Evolutionary conservation across 2,113 vertebrate genomes (phyloP).

Genomic region (Protobothrops mucrosquamatus): DNA sequence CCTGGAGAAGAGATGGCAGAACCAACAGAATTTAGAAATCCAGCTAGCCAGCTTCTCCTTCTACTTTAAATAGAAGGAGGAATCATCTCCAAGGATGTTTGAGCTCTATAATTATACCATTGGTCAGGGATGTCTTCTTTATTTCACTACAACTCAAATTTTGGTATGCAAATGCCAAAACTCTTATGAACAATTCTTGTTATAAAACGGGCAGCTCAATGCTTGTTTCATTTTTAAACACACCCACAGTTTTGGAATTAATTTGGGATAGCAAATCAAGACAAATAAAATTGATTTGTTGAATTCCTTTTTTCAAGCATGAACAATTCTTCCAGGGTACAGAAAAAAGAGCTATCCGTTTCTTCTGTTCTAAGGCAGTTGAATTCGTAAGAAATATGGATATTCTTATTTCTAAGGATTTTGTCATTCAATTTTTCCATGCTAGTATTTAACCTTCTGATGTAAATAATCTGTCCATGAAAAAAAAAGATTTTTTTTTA

Average conservation of each 20-base stretch:
- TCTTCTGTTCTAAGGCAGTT: neutral
- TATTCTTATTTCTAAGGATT: neutral
- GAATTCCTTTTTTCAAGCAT: constrained; percentile 11
- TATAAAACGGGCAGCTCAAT: constrained; percentile 13
- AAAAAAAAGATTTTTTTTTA: neutral
- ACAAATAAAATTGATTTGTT: constrained; percentile 11
- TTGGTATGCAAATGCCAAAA: neutral
- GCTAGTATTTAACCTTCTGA: constrained; percentile 6
- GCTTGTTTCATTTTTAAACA: neutral
- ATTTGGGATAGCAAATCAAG: constrained; percentile 3
- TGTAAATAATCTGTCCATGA: constrained; percentile 1
- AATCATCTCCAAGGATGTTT: neutral
- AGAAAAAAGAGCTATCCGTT: neutral
- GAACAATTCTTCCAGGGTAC: constrained; percentile 21
- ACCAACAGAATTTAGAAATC: neutral
- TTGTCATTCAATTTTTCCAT: neutral
- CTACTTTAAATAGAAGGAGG: constrained; percentile 34
- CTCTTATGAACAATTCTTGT: neutral
- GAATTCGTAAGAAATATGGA: neutral
- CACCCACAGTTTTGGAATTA: neutral
- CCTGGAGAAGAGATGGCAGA: constrained; percentile 19
- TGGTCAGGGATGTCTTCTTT: neutral
- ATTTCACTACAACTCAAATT: constrained; percentile 9
- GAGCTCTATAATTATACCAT: neutral
- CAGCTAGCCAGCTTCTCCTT: neutral